phyloP scores from a whole-genome alignment of 2,888 invertebrate species.

The Lepas anatifera region DNA sequence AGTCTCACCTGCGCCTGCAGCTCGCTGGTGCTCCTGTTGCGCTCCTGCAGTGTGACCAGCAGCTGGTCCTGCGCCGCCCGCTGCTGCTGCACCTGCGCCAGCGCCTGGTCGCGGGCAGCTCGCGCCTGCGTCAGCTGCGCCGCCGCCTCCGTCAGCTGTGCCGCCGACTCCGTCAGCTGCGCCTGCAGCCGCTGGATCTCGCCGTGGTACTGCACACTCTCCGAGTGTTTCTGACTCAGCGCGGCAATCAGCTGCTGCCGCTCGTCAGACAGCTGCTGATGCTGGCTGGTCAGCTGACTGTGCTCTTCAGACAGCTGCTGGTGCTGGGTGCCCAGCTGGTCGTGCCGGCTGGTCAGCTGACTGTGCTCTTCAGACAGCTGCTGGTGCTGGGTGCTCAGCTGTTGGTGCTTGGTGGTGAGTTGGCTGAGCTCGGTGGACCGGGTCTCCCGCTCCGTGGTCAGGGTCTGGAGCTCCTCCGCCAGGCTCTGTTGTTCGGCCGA shows the following conservation, averaged over 20 bases:
- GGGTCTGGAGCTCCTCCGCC: too few relatives aligned
- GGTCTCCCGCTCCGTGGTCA: too few relatives aligned
- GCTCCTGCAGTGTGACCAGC: conserved; percentile 11
- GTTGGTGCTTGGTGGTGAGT: too few relatives aligned
- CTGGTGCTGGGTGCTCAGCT: too few relatives aligned
- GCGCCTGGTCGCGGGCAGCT: conserved; percentile 3
- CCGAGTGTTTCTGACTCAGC: conserved; percentile 68
- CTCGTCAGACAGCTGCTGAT: conserved; percentile 27
- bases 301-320: conserved; percentile 15
- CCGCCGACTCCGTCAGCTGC: neutral
- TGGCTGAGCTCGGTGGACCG: too few relatives aligned
- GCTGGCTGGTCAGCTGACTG: conserved; percentile 12
- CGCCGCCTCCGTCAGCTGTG: conserved; percentile 11
- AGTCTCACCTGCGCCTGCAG: conserved; percentile 10
- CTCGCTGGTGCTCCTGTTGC: conserved; percentile 11
- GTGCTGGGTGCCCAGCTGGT: conserved; percentile 10
- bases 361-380: too few relatives aligned
- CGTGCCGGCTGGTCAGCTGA: neutral
- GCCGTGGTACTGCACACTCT: conserved; percentile 67
- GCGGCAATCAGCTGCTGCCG: conserved; percentile 35
- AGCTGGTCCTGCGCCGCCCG: neutral
- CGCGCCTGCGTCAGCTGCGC: conserved; percentile 16
- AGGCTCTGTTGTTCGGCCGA: too few relatives aligned
- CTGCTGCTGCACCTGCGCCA: conserved; percentile 3
- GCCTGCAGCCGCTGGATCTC: conserved; percentile 61